phyloP scores from a whole-genome alignment of 1,140 invertebrate species.

The Saccostrea cuccullata region DNA sequence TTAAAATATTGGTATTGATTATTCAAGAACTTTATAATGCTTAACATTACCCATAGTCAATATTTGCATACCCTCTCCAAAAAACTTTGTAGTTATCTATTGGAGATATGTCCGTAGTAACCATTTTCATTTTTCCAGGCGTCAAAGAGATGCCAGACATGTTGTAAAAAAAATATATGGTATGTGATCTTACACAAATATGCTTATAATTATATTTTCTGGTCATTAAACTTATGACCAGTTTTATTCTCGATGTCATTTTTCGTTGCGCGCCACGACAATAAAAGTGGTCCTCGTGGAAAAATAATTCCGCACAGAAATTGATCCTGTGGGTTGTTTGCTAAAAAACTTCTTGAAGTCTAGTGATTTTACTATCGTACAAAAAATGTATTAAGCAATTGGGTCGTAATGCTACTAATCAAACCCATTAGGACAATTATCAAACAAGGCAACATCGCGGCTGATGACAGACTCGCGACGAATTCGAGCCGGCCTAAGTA shows the following conservation, averaged over 20 bases:
- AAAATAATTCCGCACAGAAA: constrained; percentile 4
- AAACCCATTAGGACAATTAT: constrained; percentile 36
- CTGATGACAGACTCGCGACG: constrained; percentile 31
- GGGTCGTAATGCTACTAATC: constrained; percentile 32
- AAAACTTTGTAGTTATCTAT: too few relatives aligned
- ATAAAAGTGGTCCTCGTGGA: constrained; percentile 15
- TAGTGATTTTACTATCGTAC: constrained; percentile 28
- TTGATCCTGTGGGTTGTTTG: constrained; percentile 24
- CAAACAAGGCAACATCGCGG: background rate
- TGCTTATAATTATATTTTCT: constrained; percentile 18
- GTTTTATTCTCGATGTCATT: constrained; percentile 4
- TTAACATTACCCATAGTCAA: too few relatives aligned
- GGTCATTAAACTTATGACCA: constrained; percentile 32
- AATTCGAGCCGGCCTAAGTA: constrained; percentile 20
- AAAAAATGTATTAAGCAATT: constrained; percentile 14
- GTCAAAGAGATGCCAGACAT: background rate
- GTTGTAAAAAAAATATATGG: background rate
- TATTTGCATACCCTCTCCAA: too few relatives aligned
- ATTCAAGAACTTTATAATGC: too few relatives aligned
- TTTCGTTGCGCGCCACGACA: background rate
- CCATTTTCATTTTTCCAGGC: background rate
- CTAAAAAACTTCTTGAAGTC: constrained; percentile 30
- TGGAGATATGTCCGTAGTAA: background rate
- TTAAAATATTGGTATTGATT: too few relatives aligned
- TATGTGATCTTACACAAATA: constrained; percentile 29